Evolutionary conservation across 2,113 vertebrate species (phyloP).

Genomic region (Labeo catla): DNA sequence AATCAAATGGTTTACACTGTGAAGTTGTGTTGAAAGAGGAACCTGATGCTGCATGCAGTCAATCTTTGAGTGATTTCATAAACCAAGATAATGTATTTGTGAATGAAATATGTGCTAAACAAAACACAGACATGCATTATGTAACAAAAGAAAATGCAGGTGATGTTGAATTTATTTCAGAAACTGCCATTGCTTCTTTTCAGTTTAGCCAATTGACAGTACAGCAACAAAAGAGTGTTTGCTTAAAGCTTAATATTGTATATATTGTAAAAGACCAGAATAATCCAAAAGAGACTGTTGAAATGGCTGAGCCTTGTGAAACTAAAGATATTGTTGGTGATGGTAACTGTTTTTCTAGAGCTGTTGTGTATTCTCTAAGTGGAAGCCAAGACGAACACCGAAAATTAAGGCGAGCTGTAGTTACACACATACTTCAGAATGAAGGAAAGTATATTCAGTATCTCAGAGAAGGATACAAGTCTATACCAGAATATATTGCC

Average conservation of each 20-base stretch:
- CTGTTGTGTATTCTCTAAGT: not conserved
- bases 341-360: not conserved
- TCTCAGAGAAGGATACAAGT: not conserved
- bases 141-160: not conserved
- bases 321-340: not conserved
- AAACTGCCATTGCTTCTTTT: not conserved
- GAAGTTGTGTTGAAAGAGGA: no score
- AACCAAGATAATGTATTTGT: no score
- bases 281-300: not conserved
- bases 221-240: slow-evolving; percentile 4
- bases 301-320: slow-evolving; percentile 6
- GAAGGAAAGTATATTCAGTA: not conserved
- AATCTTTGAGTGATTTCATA: no score
- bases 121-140: no score
- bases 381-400: not conserved
- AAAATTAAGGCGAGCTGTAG: not conserved
- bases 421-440: not conserved
- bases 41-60: no score
- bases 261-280: not conserved
- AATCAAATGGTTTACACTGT: no score
- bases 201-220: slow-evolving; percentile 9
- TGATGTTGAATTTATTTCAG: slow-evolving; percentile 5
- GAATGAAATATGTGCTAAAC: not conserved
- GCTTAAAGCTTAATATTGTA: slow-evolving; percentile 6
- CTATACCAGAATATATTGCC: not conserved